Conservation (phyloP, 1,140 invertebrate species). For the Zeugodacus cucurbitae region DNA sequence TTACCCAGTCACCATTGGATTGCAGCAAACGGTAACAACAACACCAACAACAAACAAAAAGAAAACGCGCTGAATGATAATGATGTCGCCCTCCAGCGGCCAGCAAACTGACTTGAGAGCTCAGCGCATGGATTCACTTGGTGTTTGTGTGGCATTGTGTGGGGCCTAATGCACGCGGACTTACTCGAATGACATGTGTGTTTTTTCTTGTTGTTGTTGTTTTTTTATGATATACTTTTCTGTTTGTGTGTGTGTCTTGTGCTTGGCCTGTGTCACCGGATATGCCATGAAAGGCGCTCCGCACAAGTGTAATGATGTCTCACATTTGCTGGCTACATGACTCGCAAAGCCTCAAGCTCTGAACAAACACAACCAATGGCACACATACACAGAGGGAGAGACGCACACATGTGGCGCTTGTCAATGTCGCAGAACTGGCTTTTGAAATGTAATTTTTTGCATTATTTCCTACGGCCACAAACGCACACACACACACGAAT, state of each 20-base stretch:
- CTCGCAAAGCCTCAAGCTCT: not conserved
- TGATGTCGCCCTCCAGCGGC: not conserved
- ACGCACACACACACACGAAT: not conserved
- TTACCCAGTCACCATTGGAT: no score
- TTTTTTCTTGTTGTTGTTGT: not conserved
- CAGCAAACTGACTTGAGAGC: not conserved
- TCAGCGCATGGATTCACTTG: not conserved
- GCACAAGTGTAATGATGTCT: not conserved
- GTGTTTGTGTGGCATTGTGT: no score
- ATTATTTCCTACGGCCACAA: not conserved
- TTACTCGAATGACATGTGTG: not conserved
- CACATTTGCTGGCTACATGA: not conserved
- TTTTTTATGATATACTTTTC: not conserved
- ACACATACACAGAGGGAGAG: not conserved
- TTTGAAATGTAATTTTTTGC: not conserved
- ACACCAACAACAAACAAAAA: not conserved
- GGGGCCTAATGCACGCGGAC: not conserved
- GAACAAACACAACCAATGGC: not conserved
- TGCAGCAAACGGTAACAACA: not conserved
- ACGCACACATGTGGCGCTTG: not conserved
- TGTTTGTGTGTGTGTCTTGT: not conserved
- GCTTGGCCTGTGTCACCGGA: slow-evolving; percentile 16
- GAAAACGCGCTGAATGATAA: not conserved
- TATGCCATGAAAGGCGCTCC: slow-evolving; percentile 14
- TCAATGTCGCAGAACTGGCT: not conserved